These are phyloP conservation scores for Hippolais icterina DNA, from an alignment of 2,113 vertebrate genomes.

Conservation along the genomic window DNA sequence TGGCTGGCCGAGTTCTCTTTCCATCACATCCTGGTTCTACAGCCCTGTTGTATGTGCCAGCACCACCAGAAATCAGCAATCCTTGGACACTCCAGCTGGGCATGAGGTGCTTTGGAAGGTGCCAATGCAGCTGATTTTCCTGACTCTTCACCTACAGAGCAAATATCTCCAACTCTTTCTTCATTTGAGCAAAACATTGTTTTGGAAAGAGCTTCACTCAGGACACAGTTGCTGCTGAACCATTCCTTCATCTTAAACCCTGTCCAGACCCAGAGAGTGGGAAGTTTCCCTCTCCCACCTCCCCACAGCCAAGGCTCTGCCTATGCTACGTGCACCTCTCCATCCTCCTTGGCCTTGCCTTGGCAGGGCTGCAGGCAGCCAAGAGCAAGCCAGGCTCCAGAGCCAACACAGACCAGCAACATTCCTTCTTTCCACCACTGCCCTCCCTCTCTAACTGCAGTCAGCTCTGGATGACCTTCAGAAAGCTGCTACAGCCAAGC, in stretches of 20 bases:
- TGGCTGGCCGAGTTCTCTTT: background rate
- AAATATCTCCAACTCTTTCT: background rate
- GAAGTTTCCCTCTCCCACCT: background rate
- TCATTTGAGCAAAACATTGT: fast-evolving
- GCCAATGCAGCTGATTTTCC: background rate
- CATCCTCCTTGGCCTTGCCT: too few relatives aligned
- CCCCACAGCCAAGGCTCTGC: background rate
- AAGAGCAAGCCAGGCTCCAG: background rate
- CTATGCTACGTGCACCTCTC: fast-evolving
- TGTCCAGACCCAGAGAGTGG: background rate
- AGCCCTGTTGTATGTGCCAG: background rate
- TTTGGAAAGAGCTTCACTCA: background rate
- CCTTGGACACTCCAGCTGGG: background rate
- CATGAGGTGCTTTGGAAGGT: background rate
- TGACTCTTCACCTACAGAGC: fast-evolving
- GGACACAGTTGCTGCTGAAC: background rate
- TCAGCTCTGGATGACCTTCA: background rate
- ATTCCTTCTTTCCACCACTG: background rate
- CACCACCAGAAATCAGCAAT: background rate
- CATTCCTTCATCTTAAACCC: background rate
- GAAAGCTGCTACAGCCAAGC: background rate
- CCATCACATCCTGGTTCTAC: background rate
- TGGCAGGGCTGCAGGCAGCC: background rate
- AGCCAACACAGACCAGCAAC: background rate
- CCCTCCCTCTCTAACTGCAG: background rate